phyloP scores from a whole-genome alignment of 2,888 invertebrate genomes.

The Apotomis turbidana region DNA sequence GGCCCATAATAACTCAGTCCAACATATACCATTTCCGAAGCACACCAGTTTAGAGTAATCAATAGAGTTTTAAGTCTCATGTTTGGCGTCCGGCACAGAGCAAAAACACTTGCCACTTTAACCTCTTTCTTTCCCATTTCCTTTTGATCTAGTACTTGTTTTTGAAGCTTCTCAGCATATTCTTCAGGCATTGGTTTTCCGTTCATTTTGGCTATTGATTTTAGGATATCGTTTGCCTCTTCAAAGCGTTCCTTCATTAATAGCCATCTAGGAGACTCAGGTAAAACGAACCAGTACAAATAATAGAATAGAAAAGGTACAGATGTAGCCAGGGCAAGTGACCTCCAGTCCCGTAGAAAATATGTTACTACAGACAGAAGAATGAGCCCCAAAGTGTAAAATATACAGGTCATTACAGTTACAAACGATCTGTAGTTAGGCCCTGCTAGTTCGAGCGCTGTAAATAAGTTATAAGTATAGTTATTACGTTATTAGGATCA shows the following conservation, averaged over 20 bases:
- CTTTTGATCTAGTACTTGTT: constrained; percentile 87
- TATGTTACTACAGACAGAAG: constrained; percentile 93
- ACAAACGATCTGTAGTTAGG: constrained; percentile 96
- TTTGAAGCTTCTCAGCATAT: constrained; percentile 88
- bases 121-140: constrained; percentile 76
- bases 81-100: constrained; percentile 92
- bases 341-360: constrained; percentile 92
- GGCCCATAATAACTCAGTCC: constrained; percentile 96
- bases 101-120: constrained; percentile 81
- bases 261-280: constrained; percentile 97
- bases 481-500: no score
- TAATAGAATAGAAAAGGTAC: constrained; percentile 93
- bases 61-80: constrained; percentile 94
- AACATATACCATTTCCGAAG: constrained; percentile 96
- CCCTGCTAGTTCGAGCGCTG: constrained; percentile 95
- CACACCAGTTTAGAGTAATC: constrained; percentile 95
- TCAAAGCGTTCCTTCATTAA: constrained; percentile 91
- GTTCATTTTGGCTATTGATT: constrained; percentile 90
- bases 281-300: constrained; percentile 93
- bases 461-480: constrained; percentile 53
- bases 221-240: constrained; percentile 91
- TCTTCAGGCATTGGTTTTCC: constrained; percentile 89
- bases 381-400: constrained; percentile 94
- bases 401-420: constrained; percentile 95
- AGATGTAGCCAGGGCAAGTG: constrained; percentile 91